A percentile compares a stretch with the other conserved stretches of the same genome.
phyloP scores from a whole-genome alignment of 1,140 invertebrate genomes.

The Reticulitermes speratus region DNA sequence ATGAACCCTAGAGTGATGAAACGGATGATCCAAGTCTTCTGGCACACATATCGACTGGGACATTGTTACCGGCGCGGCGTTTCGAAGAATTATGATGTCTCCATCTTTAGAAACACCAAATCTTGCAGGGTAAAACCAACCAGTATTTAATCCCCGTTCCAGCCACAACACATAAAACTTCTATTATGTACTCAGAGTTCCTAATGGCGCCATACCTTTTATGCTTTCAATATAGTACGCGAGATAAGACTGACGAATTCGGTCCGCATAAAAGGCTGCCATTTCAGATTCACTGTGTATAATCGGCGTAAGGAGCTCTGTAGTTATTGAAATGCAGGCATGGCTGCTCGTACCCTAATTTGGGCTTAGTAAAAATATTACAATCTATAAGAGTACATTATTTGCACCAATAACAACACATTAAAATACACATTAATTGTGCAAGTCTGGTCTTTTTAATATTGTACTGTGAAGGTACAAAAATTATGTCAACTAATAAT shows the following conservation, averaged over 20 bases:
- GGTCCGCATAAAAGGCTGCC: background rate
- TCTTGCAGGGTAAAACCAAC: background rate
- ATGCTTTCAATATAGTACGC: background rate
- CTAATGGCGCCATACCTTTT: background rate
- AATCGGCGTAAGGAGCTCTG: background rate
- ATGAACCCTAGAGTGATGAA: no score
- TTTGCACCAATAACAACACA: no score
- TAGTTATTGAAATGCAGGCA: background rate
- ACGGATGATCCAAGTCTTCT: no score
- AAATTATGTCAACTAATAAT: no score
- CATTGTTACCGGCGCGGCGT: no score
- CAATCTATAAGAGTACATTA: no score
- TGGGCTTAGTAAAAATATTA: background rate
- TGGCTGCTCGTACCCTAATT: background rate
- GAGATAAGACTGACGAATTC: background rate
- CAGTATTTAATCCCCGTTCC: background rate
- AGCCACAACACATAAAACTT: background rate
- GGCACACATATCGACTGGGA: no score
- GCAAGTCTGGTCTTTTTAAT: no score
- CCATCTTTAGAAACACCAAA: no score
- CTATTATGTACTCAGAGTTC: background rate
- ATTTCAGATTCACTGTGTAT: constrained; percentile 2
- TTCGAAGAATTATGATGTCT: no score
- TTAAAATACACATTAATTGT: no score
- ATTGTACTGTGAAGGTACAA: no score